A percentile compares a stretch with the other conserved stretches of the same genome.
These are phyloP conservation scores for Meles meles DNA, from an alignment of 2,113 vertebrate species.

Conservation along the genomic window DNA sequence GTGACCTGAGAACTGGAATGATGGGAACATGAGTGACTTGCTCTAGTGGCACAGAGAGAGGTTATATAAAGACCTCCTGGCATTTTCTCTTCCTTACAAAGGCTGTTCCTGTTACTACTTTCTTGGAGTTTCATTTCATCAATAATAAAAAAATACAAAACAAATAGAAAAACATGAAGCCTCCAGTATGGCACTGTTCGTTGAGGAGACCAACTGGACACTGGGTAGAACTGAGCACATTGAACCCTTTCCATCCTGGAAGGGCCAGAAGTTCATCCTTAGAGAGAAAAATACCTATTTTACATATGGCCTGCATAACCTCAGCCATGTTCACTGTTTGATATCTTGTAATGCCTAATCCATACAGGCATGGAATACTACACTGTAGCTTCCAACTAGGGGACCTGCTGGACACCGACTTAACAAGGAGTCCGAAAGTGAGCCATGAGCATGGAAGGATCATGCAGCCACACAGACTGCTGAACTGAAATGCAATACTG, in stretches of 20 bases:
- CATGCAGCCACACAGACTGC: not conserved
- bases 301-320: not conserved
- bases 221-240: not conserved
- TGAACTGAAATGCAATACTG: not conserved
- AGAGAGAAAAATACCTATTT: not conserved
- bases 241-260: not conserved
- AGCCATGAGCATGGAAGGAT: not conserved
- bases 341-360: not conserved
- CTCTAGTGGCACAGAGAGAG: not conserved
- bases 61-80: not conserved
- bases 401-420: not conserved
- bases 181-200: not conserved
- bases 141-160: not conserved
- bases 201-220: not conserved
- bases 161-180: not conserved
- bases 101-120: not conserved
- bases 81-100: not conserved
- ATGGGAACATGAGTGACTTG: not conserved
- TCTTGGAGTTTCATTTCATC: not conserved
- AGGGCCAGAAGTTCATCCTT: not conserved
- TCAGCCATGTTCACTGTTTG: not conserved
- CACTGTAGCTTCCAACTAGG: not conserved
- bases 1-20: not conserved
- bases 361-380: not conserved
- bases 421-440: not conserved